Evolutionary conservation across 2,888 invertebrate species (phyloP).

Genomic region (Linyphia triangularis): DNA sequence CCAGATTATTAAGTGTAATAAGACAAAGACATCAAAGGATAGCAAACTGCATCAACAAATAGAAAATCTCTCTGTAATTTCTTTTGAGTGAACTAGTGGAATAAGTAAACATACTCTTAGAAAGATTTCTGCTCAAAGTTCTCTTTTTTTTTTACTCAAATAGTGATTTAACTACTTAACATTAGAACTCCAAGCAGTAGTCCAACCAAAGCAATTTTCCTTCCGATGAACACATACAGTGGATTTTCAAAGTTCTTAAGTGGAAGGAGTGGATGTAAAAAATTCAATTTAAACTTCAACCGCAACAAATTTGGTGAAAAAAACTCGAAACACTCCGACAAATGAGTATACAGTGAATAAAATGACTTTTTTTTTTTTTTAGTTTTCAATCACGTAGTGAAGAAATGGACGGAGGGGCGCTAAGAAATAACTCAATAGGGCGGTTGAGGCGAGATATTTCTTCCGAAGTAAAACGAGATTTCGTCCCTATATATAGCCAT

Average conservation of each 20-base stretch:
- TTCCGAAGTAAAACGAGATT: constrained; percentile 22
- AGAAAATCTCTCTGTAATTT: no score
- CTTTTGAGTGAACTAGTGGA: no score
- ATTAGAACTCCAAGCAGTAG: neutral
- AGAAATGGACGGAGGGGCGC: constrained; percentile 22
- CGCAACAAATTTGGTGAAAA: constrained; percentile 15
- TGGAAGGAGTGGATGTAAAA: neutral
- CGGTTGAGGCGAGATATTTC: constrained; percentile 1
- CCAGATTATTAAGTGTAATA: no score
- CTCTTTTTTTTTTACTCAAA: neutral
- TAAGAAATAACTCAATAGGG: constrained; percentile 48
- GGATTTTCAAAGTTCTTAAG: constrained; percentile 25
- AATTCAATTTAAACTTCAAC: constrained; percentile 21
- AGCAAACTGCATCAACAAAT: no score
- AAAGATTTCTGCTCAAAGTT: neutral
- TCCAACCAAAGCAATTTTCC: neutral
- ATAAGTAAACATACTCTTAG: neutral
- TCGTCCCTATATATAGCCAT: constrained; percentile 29
- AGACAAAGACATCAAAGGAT: no score
- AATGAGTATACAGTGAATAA: constrained; percentile 49
- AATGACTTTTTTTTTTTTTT: constrained; percentile 16
- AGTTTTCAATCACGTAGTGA: constrained; percentile 48
- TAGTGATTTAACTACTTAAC: neutral
- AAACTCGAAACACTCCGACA: constrained; percentile 41
- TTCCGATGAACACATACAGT: neutral